Evolutionary conservation across 2,888 invertebrate genomes (phyloP), one percentile per base, ranked within the genome.

Genomic region (Ectobius pallidus): DNA sequence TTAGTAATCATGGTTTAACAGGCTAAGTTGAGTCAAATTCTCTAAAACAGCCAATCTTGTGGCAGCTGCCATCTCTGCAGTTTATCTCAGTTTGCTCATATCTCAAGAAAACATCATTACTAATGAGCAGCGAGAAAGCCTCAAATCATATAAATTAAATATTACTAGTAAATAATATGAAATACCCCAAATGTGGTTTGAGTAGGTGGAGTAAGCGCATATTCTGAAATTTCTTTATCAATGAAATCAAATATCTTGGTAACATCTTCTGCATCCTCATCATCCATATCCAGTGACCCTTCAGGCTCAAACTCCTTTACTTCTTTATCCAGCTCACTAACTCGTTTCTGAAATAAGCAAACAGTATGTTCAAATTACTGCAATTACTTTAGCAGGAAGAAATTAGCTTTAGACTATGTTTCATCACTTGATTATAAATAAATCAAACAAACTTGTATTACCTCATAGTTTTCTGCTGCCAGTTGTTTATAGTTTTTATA

Each of bases 241-340:
- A 91, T 83, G 80, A 91, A 91, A 63, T 87, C 88, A 79, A 92
- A 92, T 0, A 90, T 89, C 77, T 90, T n/a, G n/a, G n/a, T 88
- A 76, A 87, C 87, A 3, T 92, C 90, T 70, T 90, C 87, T 81
- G 88, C 75, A n/a, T 82, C 82, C 71, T 83, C 80, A 72, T 86
- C 85, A 72, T 83, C 83, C 75, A 84, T 83, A 69, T 81, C 80
- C 20, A 83, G 82, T 70, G 84, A 81, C 16, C 81, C 77, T 73
- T 83, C 81, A 74, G 82, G 46, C 18, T 81, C 77, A 69, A 85
- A 86, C 70, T 90, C 87, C 34, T 83, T 80, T 18, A 87, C 85
- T 44, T 87, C 83, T 30, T 87, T 85, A 77, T 90, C 89, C 1
- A 91, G 80, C 63, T 90, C 88, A 78, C 84, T 87, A 82, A 92